Evolutionary conservation across 2,888 invertebrate species (phyloP), one percentile per base, ranked within the genome.

Genomic region (Aelia acuminata): DNA sequence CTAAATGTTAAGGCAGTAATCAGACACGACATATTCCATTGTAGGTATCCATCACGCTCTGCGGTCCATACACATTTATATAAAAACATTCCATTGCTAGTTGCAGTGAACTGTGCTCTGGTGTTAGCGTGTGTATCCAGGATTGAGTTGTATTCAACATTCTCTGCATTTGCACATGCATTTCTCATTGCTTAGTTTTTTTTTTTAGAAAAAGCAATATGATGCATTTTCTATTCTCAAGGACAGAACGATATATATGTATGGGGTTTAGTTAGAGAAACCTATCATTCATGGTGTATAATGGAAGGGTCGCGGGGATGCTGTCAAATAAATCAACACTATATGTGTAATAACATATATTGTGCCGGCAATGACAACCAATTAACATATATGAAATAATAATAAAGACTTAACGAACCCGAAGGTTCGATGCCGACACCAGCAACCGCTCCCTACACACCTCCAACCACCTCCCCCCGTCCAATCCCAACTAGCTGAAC

Each of bases 11-110:
- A 35, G 31, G n/a, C 63, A 10, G 15, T 70, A 70, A 70, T 70
- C 63, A 70, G 63, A 70, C 63, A 70, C 63, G 63, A 70, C 63
- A 70, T 70, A 70, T 35, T 35, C 63, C 35, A 70, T 70, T 70
- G 63, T 70, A 35, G 18, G 63, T 18, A 70, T 70, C 63, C 63
- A 70, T 70, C 63, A 70, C 35, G 63, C 63, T 35, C 63, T 70
- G 63, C 35, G n/a, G 63, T 70, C 63, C 31, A 70, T 70, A 70
- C 4, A 1, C 63, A n/a, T 3, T 31, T 18, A 11, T 18, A 10
- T 35, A 70, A 70, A 70, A 70, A 57, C 57, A 57, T 26, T 57
- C n/a, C 57, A 57, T 70, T 20, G 15, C 63, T 70, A 15, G 63
- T 70, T 70, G 35, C 15, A 15, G n/a, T 13, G 26, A 20, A 70